A percentile compares a stretch with the other conserved stretches of the same genome.
Conservation (phyloP, 1,140 invertebrate species). For the Drosophila kepulauana region DNA sequence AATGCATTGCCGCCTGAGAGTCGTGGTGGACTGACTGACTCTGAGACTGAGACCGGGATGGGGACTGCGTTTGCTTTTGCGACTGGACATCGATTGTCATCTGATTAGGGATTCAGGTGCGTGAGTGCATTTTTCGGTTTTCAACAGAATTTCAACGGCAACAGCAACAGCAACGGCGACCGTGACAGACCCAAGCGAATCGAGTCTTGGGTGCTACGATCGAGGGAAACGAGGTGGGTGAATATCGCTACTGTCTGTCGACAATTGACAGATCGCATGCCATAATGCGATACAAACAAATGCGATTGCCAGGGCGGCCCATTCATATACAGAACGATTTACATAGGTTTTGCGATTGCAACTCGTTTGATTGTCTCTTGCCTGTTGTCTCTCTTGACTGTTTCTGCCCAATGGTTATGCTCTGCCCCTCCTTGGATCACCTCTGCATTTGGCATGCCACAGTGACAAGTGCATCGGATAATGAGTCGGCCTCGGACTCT, state of each 20-base stretch:
- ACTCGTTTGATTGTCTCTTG: slow-evolving; percentile 53
- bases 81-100: slow-evolving; percentile 45
- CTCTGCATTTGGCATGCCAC: slow-evolving; percentile 24
- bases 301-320: slow-evolving; percentile 38
- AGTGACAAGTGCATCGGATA: slow-evolving; percentile 64
- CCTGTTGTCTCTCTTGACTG: slow-evolving; percentile 35
- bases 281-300: slow-evolving; percentile 30
- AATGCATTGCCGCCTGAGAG: slow-evolving; percentile 65
- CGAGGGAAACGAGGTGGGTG: background rate
- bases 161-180: slow-evolving; percentile 42
- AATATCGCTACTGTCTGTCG: slow-evolving; percentile 36
- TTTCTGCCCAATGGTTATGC: slow-evolving; percentile 27
- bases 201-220: slow-evolving; percentile 54
- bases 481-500: slow-evolving; percentile 60
- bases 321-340: slow-evolving; percentile 51
- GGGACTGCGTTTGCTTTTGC: slow-evolving; percentile 20
- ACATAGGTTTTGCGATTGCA: slow-evolving; percentile 55
- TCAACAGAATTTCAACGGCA: slow-evolving; percentile 69
- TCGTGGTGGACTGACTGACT: slow-evolving; percentile 5
- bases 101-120: slow-evolving; percentile 81
- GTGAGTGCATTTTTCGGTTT: slow-evolving; percentile 76
- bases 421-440: background rate
- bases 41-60: background rate
- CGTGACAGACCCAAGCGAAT: slow-evolving; percentile 35
- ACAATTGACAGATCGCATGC: slow-evolving; percentile 70